phyloP scores from a whole-genome alignment of 2,888 invertebrate genomes.

The Ischnura elegans region DNA sequence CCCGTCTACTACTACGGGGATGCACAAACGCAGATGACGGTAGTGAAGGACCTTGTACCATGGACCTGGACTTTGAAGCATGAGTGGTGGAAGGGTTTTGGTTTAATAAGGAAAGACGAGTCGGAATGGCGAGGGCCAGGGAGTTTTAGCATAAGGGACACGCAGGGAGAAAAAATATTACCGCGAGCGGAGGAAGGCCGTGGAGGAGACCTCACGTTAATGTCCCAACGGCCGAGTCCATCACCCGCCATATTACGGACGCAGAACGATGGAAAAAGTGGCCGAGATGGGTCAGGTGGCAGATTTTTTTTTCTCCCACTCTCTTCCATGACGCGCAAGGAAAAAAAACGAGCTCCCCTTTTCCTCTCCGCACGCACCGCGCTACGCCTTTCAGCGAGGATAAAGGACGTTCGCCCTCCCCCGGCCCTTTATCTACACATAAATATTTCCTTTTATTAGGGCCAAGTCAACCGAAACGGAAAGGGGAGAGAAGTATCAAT shows the following conservation, averaged over 20 bases:
- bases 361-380: not conserved
- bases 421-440: not conserved
- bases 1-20: too few relatives aligned
- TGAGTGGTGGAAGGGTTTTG: too few relatives aligned
- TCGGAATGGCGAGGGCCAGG: not conserved
- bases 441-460: not conserved
- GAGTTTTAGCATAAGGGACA: not conserved
- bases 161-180: not conserved
- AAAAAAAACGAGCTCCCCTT: not conserved
- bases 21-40: too few relatives aligned
- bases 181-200: not conserved
- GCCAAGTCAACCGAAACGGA: slow-evolving; percentile 13
- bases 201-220: not conserved
- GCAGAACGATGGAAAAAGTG: slow-evolving; percentile 39
- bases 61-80: too few relatives aligned
- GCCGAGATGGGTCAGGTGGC: slow-evolving; percentile 28
- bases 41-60: too few relatives aligned
- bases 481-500: not conserved
- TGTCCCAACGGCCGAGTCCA: slow-evolving; percentile 37
- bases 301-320: slow-evolving; percentile 7
- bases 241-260: slow-evolving; percentile 47
- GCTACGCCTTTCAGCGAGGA: not conserved
- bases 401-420: slow-evolving; percentile 18
- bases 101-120: too few relatives aligned
- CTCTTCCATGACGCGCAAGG: not conserved